A percentile compares a stretch with the other conserved stretches of the same genome.
Evolutionary conservation across 2,113 vertebrate genomes (phyloP).

Genomic region (Microtus richardsoni): DNA sequence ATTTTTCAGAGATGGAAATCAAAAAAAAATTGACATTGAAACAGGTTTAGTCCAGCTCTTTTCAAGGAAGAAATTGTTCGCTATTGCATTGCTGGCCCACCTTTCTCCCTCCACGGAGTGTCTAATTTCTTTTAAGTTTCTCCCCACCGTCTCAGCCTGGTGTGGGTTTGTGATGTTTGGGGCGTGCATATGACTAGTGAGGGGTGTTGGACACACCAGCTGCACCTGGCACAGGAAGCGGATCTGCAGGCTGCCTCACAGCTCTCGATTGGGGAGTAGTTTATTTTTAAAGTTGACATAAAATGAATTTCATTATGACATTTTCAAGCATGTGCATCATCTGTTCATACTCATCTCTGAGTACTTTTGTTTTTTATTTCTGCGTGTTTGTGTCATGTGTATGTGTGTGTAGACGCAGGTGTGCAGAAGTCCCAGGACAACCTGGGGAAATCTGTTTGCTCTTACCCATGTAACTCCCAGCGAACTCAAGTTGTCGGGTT

Average conservation of each 20-base stretch:
- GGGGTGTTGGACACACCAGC: constrained; percentile 42
- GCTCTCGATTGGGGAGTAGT: not conserved
- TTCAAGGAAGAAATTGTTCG: not conserved
- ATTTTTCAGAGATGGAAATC: constrained; percentile 39
- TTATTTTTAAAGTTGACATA: not conserved
- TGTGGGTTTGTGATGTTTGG: constrained; percentile 62
- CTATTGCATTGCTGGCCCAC: not conserved
- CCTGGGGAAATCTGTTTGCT: not conserved
- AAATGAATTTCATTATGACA: not conserved
- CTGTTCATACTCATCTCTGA: not conserved
- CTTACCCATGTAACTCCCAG: not conserved
- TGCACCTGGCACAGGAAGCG: constrained; percentile 39
- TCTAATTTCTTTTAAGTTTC: constrained; percentile 55
- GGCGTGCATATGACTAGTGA: constrained; percentile 8
- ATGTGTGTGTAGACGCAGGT: not conserved
- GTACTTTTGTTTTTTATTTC: not conserved
- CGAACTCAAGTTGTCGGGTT: not conserved
- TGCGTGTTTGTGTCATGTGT: not conserved
- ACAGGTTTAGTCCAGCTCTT: not conserved
- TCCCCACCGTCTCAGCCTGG: not conserved
- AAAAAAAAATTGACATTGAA: not conserved
- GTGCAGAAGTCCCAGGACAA: not conserved
- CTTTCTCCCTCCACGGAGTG: not conserved
- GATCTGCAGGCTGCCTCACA: constrained; percentile 2
- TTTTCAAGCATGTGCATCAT: not conserved